These are phyloP conservation scores for Hipposideros armiger DNA, from an alignment of 2,113 vertebrate species.

Conservation along the genomic window DNA sequence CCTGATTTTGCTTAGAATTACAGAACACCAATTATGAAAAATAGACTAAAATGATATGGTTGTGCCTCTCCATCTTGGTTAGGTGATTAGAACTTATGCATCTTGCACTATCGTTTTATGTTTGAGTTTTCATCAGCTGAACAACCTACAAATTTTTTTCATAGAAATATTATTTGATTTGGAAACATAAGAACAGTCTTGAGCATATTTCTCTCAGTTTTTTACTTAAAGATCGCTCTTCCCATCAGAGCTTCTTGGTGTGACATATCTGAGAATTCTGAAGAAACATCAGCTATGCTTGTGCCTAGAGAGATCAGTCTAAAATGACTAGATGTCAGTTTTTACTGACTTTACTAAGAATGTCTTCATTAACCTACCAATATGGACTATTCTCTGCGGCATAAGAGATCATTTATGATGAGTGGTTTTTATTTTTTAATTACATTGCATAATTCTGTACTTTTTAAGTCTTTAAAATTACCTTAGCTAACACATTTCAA, in stretches of 20 bases:
- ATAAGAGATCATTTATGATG: neutral
- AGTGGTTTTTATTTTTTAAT: neutral
- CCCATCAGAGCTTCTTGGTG: neutral
- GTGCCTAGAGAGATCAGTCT: neutral
- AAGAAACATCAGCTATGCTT: neutral
- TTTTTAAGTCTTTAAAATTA: conserved; percentile 45
- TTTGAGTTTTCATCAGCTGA: neutral
- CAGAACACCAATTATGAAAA: neutral
- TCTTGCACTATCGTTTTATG: neutral
- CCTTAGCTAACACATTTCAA: neutral
- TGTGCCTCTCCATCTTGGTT: neutral
- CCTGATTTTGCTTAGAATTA: neutral
- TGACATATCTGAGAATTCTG: neutral
- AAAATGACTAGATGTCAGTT: neutral
- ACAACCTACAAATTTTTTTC: neutral
- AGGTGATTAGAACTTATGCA: neutral
- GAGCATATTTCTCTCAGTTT: neutral
- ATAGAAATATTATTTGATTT: neutral
- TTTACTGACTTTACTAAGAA: neutral
- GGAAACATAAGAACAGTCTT: neutral
- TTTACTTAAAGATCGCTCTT: neutral
- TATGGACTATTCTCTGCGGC: neutral
- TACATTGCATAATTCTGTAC: neutral
- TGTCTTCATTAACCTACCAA: neutral
- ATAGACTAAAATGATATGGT: neutral